Conservation (phyloP, 2,113 vertebrate genomes). For the Lagenorhynchus albirostris region DNA sequence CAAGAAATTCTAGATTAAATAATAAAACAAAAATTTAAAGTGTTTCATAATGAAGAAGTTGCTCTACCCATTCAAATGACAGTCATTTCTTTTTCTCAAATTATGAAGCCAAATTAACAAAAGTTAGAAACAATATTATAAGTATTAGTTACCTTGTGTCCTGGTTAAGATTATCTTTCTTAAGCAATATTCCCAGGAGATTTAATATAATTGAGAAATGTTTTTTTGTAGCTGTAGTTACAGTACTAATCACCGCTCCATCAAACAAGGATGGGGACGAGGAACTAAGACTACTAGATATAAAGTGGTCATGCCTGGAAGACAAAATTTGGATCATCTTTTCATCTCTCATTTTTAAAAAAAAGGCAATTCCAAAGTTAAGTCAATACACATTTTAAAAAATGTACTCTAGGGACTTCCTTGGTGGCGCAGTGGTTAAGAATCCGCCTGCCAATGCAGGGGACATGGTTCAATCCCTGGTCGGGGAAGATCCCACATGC, state of each 20-base stretch:
- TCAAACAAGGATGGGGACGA: slow-evolving; percentile 97
- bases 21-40: not conserved
- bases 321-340: slow-evolving; percentile 6
- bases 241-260: slow-evolving; percentile 97
- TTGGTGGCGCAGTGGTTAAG: no score
- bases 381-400: not conserved
- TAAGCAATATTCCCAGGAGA: slow-evolving; percentile 91
- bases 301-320: slow-evolving; percentile 96
- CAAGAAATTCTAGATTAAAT: not conserved
- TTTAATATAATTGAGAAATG: slow-evolving; percentile 96
- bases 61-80: not conserved
- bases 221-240: slow-evolving; percentile 98
- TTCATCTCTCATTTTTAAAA: not conserved
- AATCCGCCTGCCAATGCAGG: no score
- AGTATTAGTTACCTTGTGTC: slow-evolving; percentile 89
- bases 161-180: slow-evolving; percentile 91
- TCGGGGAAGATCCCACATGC: no score
- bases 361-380: not conserved
- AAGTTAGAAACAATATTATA: not conserved
- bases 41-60: not conserved
- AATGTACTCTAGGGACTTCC: no score
- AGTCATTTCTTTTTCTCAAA: slow-evolving; percentile 8
- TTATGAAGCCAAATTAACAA: not conserved
- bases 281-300: slow-evolving; percentile 97
- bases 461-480: no score